Evolutionary conservation across 1,140 invertebrate genomes (phyloP), one percentile per base, ranked within the genome.

Genomic region (Periplaneta americana): DNA sequence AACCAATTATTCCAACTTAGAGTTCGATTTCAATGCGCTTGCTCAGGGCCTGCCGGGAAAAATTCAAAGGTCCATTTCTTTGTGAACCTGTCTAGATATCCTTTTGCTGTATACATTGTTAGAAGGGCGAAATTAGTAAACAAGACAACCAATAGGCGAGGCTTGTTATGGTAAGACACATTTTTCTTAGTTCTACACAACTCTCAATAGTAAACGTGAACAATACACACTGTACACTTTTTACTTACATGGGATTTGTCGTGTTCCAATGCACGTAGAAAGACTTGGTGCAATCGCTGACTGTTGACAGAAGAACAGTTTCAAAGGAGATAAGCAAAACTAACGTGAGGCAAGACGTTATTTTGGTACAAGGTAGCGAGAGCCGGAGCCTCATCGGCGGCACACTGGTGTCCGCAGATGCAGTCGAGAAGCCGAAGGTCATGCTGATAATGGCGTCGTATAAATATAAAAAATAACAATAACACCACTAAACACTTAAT

Each of bases 261-360:
- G 94, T 95, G 89, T 96, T 96, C 95, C 95, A 96, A 86, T 96
- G 94, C 89, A 96, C 94, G 88, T 93, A 94, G 88, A 95, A 95
- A 28, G 94, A 93, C 88, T 95, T 95, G 77, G 94, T 94, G 88
- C 94, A 94, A 86, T 94, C 94, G 83, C 94, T 94, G 85, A 93
- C 91, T 22, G 92, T 93, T 34, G 92, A 93, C 39, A 93, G 89
- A 86, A 95, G 89, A 34, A 95, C 93, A 85, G 93, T 95, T 91
- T 96, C 94, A 84, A 95, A 91, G 89, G 92, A 94, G 84, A 94
- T 91, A 86, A 95, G 90, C 84, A 95, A 90, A 84, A 95, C 90
- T 85, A 95, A 89, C 83, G 92, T 93, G 80, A 93, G 89, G 85
- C 91, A 91, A 79, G 93, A 93, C 83, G 92, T 92, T 83, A 88